Base-by-base conservation (phyloP, 2,797 vertebrate species). In the Podarcis lilfordi region DNA sequence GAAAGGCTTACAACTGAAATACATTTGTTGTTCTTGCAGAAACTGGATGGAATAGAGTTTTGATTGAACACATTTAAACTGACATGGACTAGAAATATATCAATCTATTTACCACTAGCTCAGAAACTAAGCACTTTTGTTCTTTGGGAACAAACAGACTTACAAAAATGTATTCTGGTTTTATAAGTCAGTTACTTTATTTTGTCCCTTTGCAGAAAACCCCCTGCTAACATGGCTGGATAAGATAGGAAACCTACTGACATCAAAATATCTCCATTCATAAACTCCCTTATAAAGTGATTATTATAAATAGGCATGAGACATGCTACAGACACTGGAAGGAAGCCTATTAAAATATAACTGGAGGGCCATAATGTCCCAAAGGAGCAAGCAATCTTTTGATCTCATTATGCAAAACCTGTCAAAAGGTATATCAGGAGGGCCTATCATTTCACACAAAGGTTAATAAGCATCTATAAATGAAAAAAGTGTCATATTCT, bases 401-500 rank as follows among this genome's bases (percentile, higher is more conserved):
- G 86, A 75, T 87, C 71, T 87, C 23, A 71, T 79, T 89, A 84
- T 79, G 79, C 68, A 82, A 75, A 81, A 64, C 11, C 27, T 32
- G 40, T 29, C 85, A 80, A 43, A 80, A 80, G 66, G 66, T 80
- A 55, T 21, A 80, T 71, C 74, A 80, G 55, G 29, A 59, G 66
- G 32, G 32, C 35, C n/a, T 86, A 79, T 35, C 50, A 82, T 66
- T 66, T 64, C 66, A 59, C 71, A 82, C 71, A 76, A 45, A 82
- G 55, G 35, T 87, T 75, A 87, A 15, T 81, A 61, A 23, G 25
- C 74, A 43, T 82, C 64, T 64, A 23, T 17, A 75, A 82, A 82
- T 45, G 21, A 55, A n/a, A 71, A 66, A 43, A 45, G 19, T 74
- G 37, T 45, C 32, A 43, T 13, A 10, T 37, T 5, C 69, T 43